phyloP scores from a whole-genome alignment of 2,113 vertebrate species.

The Oryctolagus cuniculus region mOryCun1.1 NC_091444.1:63563001-63563500 shows the following conservation, averaged over 20 bases:
- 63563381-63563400: neutral
- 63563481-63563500: too few species aligned
- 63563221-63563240: neutral
- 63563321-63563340: neutral
- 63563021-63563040: neutral
- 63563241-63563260: neutral
- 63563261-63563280: neutral
- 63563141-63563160: neutral
- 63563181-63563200: too few species aligned
- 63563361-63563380: too few species aligned
- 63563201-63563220: neutral
- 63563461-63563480: neutral
- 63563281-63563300: neutral
- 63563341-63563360: neutral
- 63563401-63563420: neutral
- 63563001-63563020: neutral
- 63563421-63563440: neutral
- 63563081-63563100: neutral
- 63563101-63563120: neutral
- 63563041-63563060: neutral
- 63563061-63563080: neutral
- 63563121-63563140: neutral
- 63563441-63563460: neutral
- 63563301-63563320: neutral
- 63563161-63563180: too few species aligned